Evolutionary conservation across 1,140 invertebrate genomes (phyloP).

Genomic region (Bombus waltoni): DNA sequence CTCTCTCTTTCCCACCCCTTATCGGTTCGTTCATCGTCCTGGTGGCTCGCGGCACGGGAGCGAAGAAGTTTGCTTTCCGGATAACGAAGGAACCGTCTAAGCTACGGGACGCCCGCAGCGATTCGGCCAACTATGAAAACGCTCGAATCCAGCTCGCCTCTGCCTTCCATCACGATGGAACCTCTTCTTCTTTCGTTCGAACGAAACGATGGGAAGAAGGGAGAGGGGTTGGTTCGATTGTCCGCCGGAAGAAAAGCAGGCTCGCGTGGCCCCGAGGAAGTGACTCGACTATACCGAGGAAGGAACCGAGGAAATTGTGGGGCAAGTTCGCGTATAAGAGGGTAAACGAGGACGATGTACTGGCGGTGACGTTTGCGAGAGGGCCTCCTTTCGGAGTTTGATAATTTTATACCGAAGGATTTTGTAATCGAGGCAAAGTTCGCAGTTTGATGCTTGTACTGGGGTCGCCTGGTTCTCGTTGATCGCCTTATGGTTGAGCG

Average conservation of each 20-base stretch:
- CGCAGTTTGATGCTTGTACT: background rate
- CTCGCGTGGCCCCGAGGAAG: background rate
- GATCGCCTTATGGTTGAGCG: background rate
- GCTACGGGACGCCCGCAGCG: constrained; percentile 41
- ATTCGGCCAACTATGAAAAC: constrained; percentile 59
- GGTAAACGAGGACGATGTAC: background rate
- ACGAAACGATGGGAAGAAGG: background rate
- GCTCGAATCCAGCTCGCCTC: background rate
- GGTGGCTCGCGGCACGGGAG: constrained; percentile 24
- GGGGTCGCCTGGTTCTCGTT: background rate
- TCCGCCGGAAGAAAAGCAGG: background rate
- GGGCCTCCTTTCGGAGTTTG: background rate
- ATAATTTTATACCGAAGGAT: background rate
- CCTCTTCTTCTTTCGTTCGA: background rate
- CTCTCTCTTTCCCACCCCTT: constrained; percentile 22
- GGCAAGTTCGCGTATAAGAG: background rate
- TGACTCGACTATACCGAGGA: background rate
- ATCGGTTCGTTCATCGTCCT: constrained; percentile 66
- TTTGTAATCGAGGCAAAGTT: background rate
- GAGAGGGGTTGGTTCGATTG: background rate
- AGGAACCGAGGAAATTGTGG: background rate
- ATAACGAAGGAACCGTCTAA: constrained; percentile 65
- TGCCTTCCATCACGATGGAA: constrained; percentile 13
- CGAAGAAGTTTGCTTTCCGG: constrained; percentile 66
- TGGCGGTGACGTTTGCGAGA: background rate